phyloP scores from a whole-genome alignment of 2,113 vertebrate species.

The Falco punctatus region DNA sequence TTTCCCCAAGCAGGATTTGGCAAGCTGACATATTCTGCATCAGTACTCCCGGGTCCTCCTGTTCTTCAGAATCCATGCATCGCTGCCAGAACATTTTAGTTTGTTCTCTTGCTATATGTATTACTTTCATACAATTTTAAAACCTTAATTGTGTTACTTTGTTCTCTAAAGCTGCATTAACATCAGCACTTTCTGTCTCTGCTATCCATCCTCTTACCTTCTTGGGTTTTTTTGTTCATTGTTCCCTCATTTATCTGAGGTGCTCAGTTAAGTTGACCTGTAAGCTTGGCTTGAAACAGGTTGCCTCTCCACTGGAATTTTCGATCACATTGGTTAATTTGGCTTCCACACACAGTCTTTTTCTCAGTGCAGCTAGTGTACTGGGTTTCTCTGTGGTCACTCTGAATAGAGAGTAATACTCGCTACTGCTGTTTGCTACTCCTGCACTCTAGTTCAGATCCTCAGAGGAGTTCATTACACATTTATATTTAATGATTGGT shows the following conservation, averaged over 20 bases:
- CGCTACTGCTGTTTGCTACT: not conserved
- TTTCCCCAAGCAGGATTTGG: not conserved
- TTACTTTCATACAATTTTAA: not conserved
- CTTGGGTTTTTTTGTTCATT: not conserved
- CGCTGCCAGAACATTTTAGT: not conserved
- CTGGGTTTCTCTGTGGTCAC: not conserved
- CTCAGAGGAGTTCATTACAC: too few species aligned
- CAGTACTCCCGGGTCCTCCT: not conserved
- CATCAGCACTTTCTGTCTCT: not conserved
- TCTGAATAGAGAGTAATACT: not conserved
- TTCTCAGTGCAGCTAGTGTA: not conserved
- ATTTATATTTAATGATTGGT: too few species aligned
- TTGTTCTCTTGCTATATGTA: not conserved
- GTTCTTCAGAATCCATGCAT: not conserved
- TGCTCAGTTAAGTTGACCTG: not conserved
- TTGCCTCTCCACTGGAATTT: not conserved
- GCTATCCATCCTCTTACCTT: not conserved
- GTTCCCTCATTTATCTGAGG: not conserved
- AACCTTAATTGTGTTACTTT: not conserved
- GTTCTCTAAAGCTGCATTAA: not conserved
- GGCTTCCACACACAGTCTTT: not conserved
- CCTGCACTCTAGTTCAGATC: not conserved
- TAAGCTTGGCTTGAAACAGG: not conserved
- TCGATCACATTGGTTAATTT: not conserved
- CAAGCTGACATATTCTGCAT: not conserved